These are phyloP conservation scores for Nautilus pompilius DNA, from an alignment of 1,140 invertebrate species.

Conservation along the genomic window DNA sequence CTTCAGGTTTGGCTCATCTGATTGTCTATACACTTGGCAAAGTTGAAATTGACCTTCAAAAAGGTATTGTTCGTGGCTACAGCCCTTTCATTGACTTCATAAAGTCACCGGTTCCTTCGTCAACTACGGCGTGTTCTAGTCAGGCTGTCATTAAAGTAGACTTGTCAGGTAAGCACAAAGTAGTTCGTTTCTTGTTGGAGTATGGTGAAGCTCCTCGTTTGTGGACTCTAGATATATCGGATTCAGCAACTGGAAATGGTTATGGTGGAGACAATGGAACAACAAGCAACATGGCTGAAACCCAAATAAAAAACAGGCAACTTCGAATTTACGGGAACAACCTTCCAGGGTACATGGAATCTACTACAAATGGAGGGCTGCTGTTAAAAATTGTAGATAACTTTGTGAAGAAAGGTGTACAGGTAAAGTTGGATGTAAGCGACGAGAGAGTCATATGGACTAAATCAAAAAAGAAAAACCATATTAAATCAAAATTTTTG, in stretches of 20 bases:
- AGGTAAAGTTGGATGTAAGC: conserved; percentile 35
- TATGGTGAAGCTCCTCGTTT: conserved; percentile 44
- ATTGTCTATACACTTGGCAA: too few relatives aligned
- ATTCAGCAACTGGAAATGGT: conserved; percentile 44
- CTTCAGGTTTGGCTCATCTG: too few relatives aligned
- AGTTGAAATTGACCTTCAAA: conserved; percentile 40
- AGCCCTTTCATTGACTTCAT: conserved; percentile 47
- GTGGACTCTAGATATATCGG: conserved; percentile 51
- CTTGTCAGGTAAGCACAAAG: conserved; percentile 40
- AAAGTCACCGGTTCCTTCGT: conserved; percentile 23
- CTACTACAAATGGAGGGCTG: conserved; percentile 42
- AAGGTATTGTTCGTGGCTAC: conserved; percentile 46
- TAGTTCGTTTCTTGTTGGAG: conserved; percentile 36
- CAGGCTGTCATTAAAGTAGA: conserved; percentile 50
- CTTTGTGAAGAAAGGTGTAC: conserved; percentile 37
- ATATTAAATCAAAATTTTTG: conserved; percentile 43
- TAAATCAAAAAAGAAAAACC: conserved; percentile 30
- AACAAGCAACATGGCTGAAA: conserved; percentile 46
- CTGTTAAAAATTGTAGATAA: conserved; percentile 42
- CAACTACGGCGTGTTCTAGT: conserved; percentile 25
- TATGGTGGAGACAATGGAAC: conserved; percentile 44
- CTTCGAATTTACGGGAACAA: conserved; percentile 47
- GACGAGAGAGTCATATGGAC: conserved; percentile 45
- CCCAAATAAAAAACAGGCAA: conserved; percentile 47
- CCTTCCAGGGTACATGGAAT: conserved; percentile 44